Conservation (phyloP, 1,140 invertebrate genomes). For the Copidosoma floridanum region DNA sequence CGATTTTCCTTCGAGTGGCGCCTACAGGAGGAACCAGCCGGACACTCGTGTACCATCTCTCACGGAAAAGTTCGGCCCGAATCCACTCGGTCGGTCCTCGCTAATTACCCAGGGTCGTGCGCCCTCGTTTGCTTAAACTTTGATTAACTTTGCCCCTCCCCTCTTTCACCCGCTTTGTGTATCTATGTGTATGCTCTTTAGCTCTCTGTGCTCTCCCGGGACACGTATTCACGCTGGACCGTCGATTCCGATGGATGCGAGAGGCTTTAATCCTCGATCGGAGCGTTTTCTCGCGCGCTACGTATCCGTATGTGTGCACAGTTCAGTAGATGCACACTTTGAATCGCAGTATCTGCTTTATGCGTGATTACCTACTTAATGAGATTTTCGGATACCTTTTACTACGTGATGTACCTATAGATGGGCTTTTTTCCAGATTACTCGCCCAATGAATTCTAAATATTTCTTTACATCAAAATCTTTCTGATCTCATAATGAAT, state of each 20-base stretch:
- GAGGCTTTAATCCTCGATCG: slow-evolving; percentile 29
- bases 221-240: slow-evolving; percentile 17
- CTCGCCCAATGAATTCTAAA: too few relatives aligned
- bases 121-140: slow-evolving; percentile 44
- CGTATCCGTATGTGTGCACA: too few relatives aligned
- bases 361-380: too few relatives aligned
- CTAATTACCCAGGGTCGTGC: slow-evolving; percentile 40
- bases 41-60: slow-evolving; percentile 2
- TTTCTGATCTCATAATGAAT: too few relatives aligned
- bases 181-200: too few relatives aligned
- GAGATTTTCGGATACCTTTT: too few relatives aligned
- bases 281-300: too few relatives aligned
- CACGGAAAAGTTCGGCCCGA: slow-evolving; percentile 11
- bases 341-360: too few relatives aligned
- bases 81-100: slow-evolving; percentile 41
- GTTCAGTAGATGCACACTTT: too few relatives aligned
- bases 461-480: too few relatives aligned
- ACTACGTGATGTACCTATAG: too few relatives aligned
- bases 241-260: slow-evolving; percentile 26
- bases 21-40: background rate
- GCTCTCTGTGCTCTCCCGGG: background rate
- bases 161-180: background rate
- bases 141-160: slow-evolving; percentile 36
- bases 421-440: too few relatives aligned
- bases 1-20: slow-evolving; percentile 8